Conservation (phyloP, 2,797 vertebrate genomes). For the Melanotaenia boesemani region DNA sequence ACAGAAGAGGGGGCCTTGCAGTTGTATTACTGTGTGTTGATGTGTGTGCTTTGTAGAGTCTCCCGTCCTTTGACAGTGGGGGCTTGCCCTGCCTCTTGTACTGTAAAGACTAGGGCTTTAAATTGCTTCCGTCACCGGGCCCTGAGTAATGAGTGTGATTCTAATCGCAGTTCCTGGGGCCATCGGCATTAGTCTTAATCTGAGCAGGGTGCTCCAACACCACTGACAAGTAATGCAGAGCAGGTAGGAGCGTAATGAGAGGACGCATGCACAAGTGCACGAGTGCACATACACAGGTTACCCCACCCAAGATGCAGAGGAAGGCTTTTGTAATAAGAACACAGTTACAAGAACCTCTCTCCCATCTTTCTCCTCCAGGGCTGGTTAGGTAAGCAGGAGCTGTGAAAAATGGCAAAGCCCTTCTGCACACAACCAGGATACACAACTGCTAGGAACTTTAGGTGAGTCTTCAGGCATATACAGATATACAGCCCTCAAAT, state of each 20-base stretch:
- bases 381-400: slow-evolving; percentile 79
- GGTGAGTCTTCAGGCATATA: slow-evolving; percentile 77
- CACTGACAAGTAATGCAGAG: slow-evolving; percentile 88
- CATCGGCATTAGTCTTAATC: slow-evolving; percentile 89
- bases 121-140: slow-evolving; percentile 87
- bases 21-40: slow-evolving; percentile 46
- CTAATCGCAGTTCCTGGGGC: slow-evolving; percentile 89
- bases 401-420: slow-evolving; percentile 74
- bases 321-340: slow-evolving; percentile 77
- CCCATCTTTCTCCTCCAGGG: slow-evolving; percentile 72
- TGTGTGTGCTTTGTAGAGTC: slow-evolving; percentile 50
- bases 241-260: slow-evolving; percentile 86
- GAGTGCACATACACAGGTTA: slow-evolving; percentile 58
- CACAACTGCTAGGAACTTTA: slow-evolving; percentile 37
- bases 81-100: slow-evolving; percentile 88
- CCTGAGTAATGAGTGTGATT: slow-evolving; percentile 91
- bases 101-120: slow-evolving; percentile 87
- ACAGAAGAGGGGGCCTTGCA: slow-evolving; percentile 61
- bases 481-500: slow-evolving; percentile 42
- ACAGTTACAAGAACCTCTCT: slow-evolving; percentile 62
- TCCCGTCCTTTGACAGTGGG: slow-evolving; percentile 77
- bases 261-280: slow-evolving; percentile 51
- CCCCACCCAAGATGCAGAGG: slow-evolving; percentile 80
- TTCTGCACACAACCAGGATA: slow-evolving; percentile 40
- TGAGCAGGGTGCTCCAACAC: slow-evolving; percentile 80